phyloP scores from a whole-genome alignment of 1,140 invertebrate species.

The Lysiphlebus fabarum region DNA sequence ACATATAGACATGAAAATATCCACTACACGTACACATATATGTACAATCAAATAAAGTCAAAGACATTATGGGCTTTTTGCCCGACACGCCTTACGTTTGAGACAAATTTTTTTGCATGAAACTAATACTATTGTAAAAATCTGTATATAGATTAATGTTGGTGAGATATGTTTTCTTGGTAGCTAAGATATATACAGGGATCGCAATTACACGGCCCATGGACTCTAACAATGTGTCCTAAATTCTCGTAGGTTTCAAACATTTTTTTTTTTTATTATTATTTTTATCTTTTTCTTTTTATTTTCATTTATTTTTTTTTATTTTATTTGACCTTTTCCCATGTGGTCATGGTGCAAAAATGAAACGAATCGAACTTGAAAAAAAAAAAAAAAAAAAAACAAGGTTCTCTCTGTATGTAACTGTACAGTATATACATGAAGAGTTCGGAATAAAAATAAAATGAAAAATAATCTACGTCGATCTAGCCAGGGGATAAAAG shows the following conservation, averaged over 20 bases:
- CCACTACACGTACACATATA: not conserved
- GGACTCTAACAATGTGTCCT: slow-evolving; percentile 17
- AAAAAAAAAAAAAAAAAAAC: no score
- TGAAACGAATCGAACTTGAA: no score
- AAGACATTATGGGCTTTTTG: slow-evolving; percentile 7
- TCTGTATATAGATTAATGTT: not conserved
- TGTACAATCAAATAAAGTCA: not conserved
- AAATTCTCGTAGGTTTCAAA: slow-evolving; percentile 15
- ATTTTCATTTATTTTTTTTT: no score
- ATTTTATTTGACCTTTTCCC: no score
- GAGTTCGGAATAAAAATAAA: no score
- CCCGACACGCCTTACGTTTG: slow-evolving; percentile 2
- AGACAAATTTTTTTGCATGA: slow-evolving; percentile 4
- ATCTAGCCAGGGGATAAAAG: no score
- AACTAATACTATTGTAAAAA: not conserved
- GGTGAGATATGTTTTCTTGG: not conserved
- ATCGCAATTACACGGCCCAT: slow-evolving; percentile 19
- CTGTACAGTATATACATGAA: no score
- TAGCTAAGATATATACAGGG: not conserved
- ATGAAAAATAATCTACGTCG: no score
- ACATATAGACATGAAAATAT: no score
- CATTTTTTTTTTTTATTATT: slow-evolving; percentile 2
- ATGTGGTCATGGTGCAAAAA: no score
- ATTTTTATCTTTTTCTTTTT: not conserved
- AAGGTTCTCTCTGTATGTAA: no score